Evolutionary conservation across 2,888 invertebrate species (phyloP).

Genomic region (Synanthedon formicaeformis): DNA sequence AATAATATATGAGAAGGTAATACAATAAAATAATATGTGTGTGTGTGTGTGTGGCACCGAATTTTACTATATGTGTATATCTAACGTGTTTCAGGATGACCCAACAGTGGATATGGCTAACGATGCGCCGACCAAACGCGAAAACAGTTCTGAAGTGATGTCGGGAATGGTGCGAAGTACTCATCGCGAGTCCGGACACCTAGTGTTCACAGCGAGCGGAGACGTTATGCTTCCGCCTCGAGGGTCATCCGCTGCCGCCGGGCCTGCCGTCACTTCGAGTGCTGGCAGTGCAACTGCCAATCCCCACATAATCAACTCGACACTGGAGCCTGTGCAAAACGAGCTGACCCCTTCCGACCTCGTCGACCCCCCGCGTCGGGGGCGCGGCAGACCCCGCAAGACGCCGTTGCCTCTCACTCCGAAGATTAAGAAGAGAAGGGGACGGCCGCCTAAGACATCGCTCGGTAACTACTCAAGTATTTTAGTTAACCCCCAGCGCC

Average conservation of each 20-base stretch:
- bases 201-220: constrained; percentile 58
- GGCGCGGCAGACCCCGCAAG: constrained; percentile 66
- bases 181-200: constrained; percentile 59
- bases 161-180: constrained; percentile 65
- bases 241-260: constrained; percentile 16
- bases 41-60: too few species aligned
- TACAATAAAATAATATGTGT: too few species aligned
- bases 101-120: constrained; percentile 59
- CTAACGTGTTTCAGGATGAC: constrained; percentile 40
- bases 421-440: constrained; percentile 58
- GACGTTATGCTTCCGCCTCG: constrained; percentile 63
- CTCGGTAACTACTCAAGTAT: constrained; percentile 32
- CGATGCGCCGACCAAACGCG: constrained; percentile 38
- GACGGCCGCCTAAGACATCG: constrained; percentile 61
- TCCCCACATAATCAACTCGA: constrained; percentile 2
- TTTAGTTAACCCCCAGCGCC: too few species aligned
- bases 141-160: constrained; percentile 54
- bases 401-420: constrained; percentile 61
- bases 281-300: constrained; percentile 1
- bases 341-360: constrained; percentile 27
- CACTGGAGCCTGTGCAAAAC: constrained; percentile 19
- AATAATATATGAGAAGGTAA: too few species aligned
- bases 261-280: constrained; percentile 8
- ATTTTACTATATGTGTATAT: too few species aligned
- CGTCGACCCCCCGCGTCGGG: constrained; percentile 51